Conservation (phyloP, 2,113 vertebrate species). For the Sylvilagus bachmani region DNA sequence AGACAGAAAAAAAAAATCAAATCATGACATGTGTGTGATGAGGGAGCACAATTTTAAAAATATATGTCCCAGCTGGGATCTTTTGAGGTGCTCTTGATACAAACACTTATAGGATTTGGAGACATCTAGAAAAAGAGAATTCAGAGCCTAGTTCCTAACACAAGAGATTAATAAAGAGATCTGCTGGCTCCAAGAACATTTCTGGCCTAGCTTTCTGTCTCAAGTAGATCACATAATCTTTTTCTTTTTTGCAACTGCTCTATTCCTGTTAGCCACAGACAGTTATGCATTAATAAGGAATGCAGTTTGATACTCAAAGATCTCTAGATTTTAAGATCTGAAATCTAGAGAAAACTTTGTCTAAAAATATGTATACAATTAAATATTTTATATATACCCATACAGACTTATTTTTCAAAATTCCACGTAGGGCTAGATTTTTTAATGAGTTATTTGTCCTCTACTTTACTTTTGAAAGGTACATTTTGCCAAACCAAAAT, state of each 20-base stretch:
- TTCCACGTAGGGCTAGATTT: neutral
- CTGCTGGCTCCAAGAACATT: neutral
- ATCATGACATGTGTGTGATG: neutral
- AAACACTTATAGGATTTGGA: neutral
- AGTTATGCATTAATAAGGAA: slow-evolving; percentile 22
- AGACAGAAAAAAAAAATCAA: neutral
- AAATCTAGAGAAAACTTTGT: neutral
- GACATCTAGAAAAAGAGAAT: neutral
- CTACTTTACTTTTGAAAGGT: slow-evolving; percentile 55
- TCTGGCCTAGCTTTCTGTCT: neutral
- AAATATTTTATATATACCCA: neutral
- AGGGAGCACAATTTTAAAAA: neutral
- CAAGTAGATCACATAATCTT: neutral
- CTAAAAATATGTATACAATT: neutral
- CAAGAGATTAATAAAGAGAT: neutral
- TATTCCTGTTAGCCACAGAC: neutral
- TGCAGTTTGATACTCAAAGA: neutral
- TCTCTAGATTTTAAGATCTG: slow-evolving; percentile 29
- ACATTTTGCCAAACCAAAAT: slow-evolving; percentile 46
- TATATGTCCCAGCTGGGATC: neutral
- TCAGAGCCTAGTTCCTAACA: neutral
- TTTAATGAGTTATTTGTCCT: slow-evolving; percentile 47
- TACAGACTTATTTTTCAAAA: neutral
- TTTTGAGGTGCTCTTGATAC: neutral
- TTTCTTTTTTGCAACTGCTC: neutral